A percentile compares a stretch with the other conserved stretches of the same genome.
Evolutionary conservation across 1,140 invertebrate species (phyloP).

Genomic region (Euglossa dilemma): DNA sequence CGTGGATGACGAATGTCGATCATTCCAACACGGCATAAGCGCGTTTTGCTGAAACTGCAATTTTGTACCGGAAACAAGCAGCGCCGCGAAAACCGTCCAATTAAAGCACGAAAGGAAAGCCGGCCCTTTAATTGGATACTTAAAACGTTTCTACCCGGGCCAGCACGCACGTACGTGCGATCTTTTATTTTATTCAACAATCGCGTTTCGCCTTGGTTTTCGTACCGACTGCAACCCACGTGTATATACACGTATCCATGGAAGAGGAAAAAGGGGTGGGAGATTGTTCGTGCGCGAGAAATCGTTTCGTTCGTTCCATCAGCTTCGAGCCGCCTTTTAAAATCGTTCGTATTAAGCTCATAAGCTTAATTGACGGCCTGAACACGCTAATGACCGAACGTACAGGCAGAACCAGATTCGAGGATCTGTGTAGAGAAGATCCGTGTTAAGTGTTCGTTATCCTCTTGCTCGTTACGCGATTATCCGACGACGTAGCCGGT

Average conservation of each 20-base stretch:
- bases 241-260: too few relatives aligned
- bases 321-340: background rate
- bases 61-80: conserved; percentile 50
- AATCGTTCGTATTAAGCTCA: conserved; percentile 12
- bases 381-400: conserved; percentile 18
- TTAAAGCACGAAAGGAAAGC: conserved; percentile 57
- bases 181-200: conserved; percentile 43
- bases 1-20: conserved; percentile 26
- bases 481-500: background rate
- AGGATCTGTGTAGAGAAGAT: background rate
- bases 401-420: background rate
- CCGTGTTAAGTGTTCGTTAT: background rate
- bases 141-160: conserved; percentile 20
- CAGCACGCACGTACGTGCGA: conserved; percentile 15
- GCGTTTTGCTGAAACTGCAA: conserved; percentile 48
- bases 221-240: background rate
- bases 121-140: conserved; percentile 49
- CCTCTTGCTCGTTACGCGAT: background rate
- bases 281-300: background rate
- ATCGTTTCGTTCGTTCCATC: background rate
- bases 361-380: conserved; percentile 20
- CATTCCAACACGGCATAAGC: conserved; percentile 21
- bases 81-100: conserved; percentile 63
- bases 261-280: too few relatives aligned
- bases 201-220: conserved; percentile 1